Base-by-base conservation (phyloP, 2,888 invertebrate species). In the Protula sp. region DNA sequence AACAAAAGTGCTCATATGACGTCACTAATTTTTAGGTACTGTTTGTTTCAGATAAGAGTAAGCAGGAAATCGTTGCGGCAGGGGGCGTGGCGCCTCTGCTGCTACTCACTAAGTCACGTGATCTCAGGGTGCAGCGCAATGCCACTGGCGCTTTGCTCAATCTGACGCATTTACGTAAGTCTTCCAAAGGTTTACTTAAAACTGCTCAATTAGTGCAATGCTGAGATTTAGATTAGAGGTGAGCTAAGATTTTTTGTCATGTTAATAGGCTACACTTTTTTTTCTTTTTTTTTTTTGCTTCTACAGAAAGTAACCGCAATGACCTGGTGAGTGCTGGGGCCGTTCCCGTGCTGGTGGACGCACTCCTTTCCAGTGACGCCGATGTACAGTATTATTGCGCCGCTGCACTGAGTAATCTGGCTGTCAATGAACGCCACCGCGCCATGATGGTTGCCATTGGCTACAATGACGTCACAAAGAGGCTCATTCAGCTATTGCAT, bases 391-490 rank as follows among this genome's bases (percentile, higher is more conserved):
- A 75, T 58, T 75, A 75, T 65, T 68, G 72, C 56, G 65, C 71
- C 5, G 76, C 75, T 0, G 73, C 75, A 1, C 69, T 76, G n/a
- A 73, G 74, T 58, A 76, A 76, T 63, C 59, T 76, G 1, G 76
- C 75, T 2, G 72, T 75, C 56, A 71, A 68, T 27, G 72, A 73
- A 30, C 71, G 70, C 65, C 73, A 75, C 54, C 66, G 75, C 2
- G 67, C 70, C 38, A 71, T 76, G 71, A 72, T 75, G 72, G 70
- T 72, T 0, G 75, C 73, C n/a, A 66, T 75, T 2, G 75, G 75
- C n/a, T 67, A 74, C 55, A 65, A 70, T 59, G 75, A 74, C 51
- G 59, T 74, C 27, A 67, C 74, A 4, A 64, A 66, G 30, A 63
- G 67, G 38, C 66, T 74, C 52, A 70, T 74, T 4, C 4, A 2